Base-by-base conservation (phyloP, 2,797 vertebrate species). In the Pangasius djambal region DNA sequence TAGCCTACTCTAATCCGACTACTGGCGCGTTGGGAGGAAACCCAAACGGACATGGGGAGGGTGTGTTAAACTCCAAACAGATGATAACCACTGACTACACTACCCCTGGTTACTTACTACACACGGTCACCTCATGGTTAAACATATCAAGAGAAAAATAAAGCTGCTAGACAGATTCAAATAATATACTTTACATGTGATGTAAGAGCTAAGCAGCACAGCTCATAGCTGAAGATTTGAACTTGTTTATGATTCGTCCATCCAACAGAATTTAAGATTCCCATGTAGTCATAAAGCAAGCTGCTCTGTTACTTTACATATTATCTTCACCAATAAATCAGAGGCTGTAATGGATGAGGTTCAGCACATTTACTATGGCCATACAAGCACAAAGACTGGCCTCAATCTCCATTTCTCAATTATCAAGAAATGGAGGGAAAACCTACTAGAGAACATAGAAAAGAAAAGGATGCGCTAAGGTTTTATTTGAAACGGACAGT, bases 401-500 rank as follows among this genome's bases (percentile, higher is more conserved):
- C 31, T 78, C 28, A 10, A 22, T 12, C 52, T 81, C 8, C 18
- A 37, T 57, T 57, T 8, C 25, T 50, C 74, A 50, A 7, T n/a
- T 9, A 3, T 40, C 34, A 44, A 28, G 55, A 82, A 82, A 40
- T 8, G 10, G 20, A 40, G 16, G 22, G 8, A 48, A 50, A 67
- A 52, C 63, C 28, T 22, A 34, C 86, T 77, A 89, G 67, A 88
- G 78, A 82, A 83, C 18, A 89, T 91, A 92, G 59, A 87, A 88
- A 89, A 75, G 85, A 52, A 61, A 61, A 5, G 55, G 25, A 63
- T 61, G 44, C 1, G 16, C 88, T 90, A 88, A 91, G 90, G 70
- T 88, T 87, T 40, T 77, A 67, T 63, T 74, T 79, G 88, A 91
- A 85, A 92, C 88, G 37, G 87, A 89, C 88, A 87, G 85, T 92